Base-by-base conservation (phyloP, 2,888 invertebrate species). In the Dusona sp. region DNA sequence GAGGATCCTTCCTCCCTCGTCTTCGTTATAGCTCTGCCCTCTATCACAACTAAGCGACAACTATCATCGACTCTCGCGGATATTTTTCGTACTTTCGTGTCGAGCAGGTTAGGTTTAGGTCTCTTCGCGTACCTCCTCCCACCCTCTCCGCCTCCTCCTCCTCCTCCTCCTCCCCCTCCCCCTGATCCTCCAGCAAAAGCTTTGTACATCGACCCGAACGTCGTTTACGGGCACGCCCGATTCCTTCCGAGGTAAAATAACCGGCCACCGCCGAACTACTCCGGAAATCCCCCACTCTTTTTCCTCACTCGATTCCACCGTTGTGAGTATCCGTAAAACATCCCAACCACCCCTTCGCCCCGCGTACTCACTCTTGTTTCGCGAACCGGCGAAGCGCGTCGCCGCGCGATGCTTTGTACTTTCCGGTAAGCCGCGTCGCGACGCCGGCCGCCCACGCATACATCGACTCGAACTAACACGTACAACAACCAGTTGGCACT, bases 331-430 rank as follows among this genome's bases (percentile, higher is more conserved):
- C 45, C 77, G 65, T 61, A 33, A 65, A 48, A 33, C 48, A 33
- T 51, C 45, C 29, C 79, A 48, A 16, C 22, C 54, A n/a, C 54
- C 22, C 54, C 22, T 9, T 2, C 22, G 4, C 75, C 77, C 67
- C 70, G n/a, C n/a, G n/a, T 13, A 51, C 65, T 51, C 72, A 11
- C 61, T 54, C 25, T 57, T 54, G 51, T 77, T 25, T 80, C 84
- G 81, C 64, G 81, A 86, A 86, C 81, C 85, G 89, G 84, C 90
- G 89, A 89, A 87, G 86, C 89, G 88, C 88, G 87, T 89, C 90
- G 75, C 85, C 73, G 73, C 65, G 48, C 80, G 73, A 87, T 88
- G 88, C 91, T 91, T 91, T 90, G 90, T 91, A 91, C 90, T 91
- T 90, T 91, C 90, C 91, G 90, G 83, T 81, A 77, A 78, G 61